Evolutionary conservation across 1,140 invertebrate genomes (phyloP).

Genomic region (Pygmarrhopalites habei): DNA sequence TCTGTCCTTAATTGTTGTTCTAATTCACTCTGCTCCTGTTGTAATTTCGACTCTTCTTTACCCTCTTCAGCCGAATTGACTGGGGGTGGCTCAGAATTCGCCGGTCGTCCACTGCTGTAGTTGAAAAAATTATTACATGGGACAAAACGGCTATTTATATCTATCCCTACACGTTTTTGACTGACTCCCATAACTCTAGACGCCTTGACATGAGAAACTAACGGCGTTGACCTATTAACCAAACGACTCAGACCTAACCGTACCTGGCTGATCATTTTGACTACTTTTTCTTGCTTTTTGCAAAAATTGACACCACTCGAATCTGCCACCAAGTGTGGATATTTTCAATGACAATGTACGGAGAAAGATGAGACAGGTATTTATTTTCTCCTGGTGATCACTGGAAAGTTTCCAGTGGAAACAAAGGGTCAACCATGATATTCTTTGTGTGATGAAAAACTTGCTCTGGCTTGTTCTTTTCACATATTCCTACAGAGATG

Average conservation of each 20-base stretch:
- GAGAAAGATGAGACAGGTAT: too few relatives aligned
- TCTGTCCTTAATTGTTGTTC: slow-evolving; percentile 16
- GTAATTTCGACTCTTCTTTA: neutral
- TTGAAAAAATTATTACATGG: neutral
- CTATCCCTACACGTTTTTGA: neutral
- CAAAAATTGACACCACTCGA: too few relatives aligned
- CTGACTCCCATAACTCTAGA: neutral
- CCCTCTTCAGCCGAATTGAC: neutral
- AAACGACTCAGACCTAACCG: neutral
- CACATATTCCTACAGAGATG: too few relatives aligned
- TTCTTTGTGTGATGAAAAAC: too few relatives aligned
- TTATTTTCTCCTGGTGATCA: too few relatives aligned
- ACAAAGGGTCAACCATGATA: too few relatives aligned
- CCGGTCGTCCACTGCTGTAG: neutral
- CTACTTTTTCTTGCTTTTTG: too few relatives aligned
- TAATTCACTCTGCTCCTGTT: neutral
- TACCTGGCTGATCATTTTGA: neutral
- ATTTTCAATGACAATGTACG: too few relatives aligned
- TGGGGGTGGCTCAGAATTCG: neutral
- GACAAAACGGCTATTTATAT: neutral
- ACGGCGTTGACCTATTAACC: neutral
- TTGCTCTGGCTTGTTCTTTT: too few relatives aligned
- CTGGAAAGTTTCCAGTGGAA: too few relatives aligned
- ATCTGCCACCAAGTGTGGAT: too few relatives aligned
- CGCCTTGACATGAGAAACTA: neutral